Base-by-base conservation (phyloP, 2,888 invertebrate genomes). In the Neoascia interrupta region DNA sequence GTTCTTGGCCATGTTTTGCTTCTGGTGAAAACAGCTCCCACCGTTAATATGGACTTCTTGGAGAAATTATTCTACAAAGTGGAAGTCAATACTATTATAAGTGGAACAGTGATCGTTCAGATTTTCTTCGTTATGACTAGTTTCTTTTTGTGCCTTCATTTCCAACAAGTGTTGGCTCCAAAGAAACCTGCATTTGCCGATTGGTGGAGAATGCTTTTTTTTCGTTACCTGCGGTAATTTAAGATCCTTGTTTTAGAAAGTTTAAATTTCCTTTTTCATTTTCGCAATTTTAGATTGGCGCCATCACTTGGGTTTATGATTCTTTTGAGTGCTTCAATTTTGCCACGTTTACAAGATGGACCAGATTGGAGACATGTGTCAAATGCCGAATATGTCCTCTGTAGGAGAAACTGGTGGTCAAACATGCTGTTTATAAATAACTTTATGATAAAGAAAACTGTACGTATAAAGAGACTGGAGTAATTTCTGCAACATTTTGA, bases 101-200 rank as follows among this genome's bases (percentile, higher is more conserved):
- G 91, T 85, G 90, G 91, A 0, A 89, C 89, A 0, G 84, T 90
- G 0, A 88, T 90, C 85, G 87, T 92, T 81, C 91, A 92, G 79
- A 89, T 90, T 0, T 91, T 91, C 86, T 90, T 92, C 84, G 89
- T 90, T 0, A 89, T 92, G 81, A 91, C 91, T 0, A 91, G 90
- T 0, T 91, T 91, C 85, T 85, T 92, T 11, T 88, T 90, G 1
- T 85, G 83, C 51, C 79, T 85, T 2, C 84, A 84, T 54, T 85
- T 86, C 16, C 81, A 83, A n/a, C 66, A 84, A 13, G 73, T 79
- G 13, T 73, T 86, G 2, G 74, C 66, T 2, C 63, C 63, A 0
- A 74, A 70, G 4, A 81, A 86, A 0, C 75, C 6, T 5, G 56
- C 0, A 13, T 45, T 15, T 84, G 84, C 36, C 45, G 84, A 11